phyloP scores from a whole-genome alignment of 1,140 invertebrate genomes.

The Rhopalosiphum maidis region DNA sequence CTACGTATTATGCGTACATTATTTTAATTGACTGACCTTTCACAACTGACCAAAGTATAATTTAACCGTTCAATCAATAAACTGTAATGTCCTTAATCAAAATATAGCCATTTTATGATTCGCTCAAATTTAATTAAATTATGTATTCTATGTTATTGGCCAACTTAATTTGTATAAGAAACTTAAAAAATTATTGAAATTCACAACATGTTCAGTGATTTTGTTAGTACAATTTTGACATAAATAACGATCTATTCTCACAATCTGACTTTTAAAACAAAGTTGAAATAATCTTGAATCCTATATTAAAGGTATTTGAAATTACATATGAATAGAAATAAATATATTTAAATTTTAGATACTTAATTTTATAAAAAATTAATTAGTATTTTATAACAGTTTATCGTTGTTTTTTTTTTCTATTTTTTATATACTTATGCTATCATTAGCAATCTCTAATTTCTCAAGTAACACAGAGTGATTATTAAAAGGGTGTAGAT shows the following conservation, averaged over 20 bases:
- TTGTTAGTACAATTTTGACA: background rate
- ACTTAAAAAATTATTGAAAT: background rate
- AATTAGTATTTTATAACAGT: constrained; percentile 8
- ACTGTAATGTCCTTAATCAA: constrained; percentile 27
- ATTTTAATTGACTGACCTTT: constrained; percentile 50
- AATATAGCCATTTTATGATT: constrained; percentile 34
- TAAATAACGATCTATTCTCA: background rate
- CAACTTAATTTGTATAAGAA: background rate
- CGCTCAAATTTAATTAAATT: constrained; percentile 36
- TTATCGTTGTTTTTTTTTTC: background rate
- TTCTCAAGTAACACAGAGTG: background rate
- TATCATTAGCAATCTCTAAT: constrained; percentile 4
- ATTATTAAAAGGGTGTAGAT: constrained; percentile 35
- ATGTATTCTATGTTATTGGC: constrained; percentile 14
- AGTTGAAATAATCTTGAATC: background rate
- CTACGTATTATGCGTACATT: background rate
- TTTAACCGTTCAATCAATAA: constrained; percentile 32
- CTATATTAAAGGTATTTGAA: background rate
- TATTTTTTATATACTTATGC: background rate
- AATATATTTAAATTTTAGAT: constrained; percentile 1
- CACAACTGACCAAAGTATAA: constrained; percentile 48
- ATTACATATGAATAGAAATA: background rate
- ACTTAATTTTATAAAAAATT: background rate
- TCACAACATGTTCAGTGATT: background rate
- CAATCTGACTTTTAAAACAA: background rate